Base-by-base conservation (phyloP, 2,797 vertebrate genomes). In the Lerista edwardsae region DNA sequence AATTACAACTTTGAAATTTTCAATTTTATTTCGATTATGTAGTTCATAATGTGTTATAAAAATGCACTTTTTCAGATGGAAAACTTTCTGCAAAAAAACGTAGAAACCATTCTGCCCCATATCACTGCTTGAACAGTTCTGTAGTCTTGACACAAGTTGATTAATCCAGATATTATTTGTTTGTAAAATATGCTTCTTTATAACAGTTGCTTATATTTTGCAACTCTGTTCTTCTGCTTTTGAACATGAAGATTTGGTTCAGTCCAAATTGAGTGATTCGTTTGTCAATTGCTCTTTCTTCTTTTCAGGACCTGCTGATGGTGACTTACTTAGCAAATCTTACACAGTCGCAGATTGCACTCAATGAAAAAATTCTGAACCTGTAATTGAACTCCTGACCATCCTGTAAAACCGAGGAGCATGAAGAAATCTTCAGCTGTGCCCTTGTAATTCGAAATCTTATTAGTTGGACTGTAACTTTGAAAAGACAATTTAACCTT, bases 271-370 rank as follows among this genome's bases (percentile, higher is more conserved):
- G n/a, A n/a, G n/a, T n/a, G n/a, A n/a, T n/a, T n/a, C n/a, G n/a
- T n/a, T n/a, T n/a, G n/a, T n/a, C n/a, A n/a, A n/a, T n/a, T 79
- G 44, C 7, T 80, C 82, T 88, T 88, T 79, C 71, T 86, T 68
- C 1, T 89, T 68, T 88, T 41, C 94, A 99, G 99, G 99, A 99
- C 91, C 95, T 99, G 55, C 93, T 99, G 96, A 99, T 99, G 99
- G 99, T 99, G 95, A 99, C 98, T 64, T 99, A 99, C 94, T 94
- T 99, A 95, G 96, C 99, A 55, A 99, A 99, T 93, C 97, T 99
- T 86, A 99, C 98, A 71, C 98, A 99, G 95, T 98, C 99, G 91
- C 98, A 99, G 94, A 99, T 99, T 25, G 97, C 98, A 87, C 97
- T 99, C 69, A 99, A 99, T 0, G 99, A 99, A 95, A 99, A 99